A percentile compares a stretch with the other conserved stretches of the same genome.
Conservation (phyloP, 2,797 vertebrate species). For the Nannoperca australis region DNA sequence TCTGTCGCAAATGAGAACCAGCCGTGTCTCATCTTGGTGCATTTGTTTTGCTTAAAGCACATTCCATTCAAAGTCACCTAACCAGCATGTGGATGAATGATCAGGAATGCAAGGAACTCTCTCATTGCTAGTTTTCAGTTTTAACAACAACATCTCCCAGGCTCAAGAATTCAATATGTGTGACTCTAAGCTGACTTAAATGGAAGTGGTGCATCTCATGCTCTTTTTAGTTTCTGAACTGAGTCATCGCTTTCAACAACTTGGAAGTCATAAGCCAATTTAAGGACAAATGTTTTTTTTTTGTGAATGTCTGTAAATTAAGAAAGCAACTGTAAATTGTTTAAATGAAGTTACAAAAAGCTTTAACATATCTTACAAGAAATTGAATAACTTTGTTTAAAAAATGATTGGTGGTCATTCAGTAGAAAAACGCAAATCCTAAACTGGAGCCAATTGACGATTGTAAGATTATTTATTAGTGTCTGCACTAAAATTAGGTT, state of each 20-base stretch:
- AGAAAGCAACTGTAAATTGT: conserved; percentile 12
- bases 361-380: conserved; percentile 28
- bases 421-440: conserved; percentile 37
- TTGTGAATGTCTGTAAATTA: conserved; percentile 42
- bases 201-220: conserved; percentile 39
- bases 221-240: conserved; percentile 9
- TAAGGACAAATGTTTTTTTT: conserved; percentile 9
- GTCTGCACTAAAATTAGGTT: conserved; percentile 16
- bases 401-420: conserved; percentile 7
- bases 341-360: conserved; percentile 41
- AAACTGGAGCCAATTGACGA: conserved; percentile 58
- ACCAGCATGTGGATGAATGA: conserved; percentile 71
- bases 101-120: conserved; percentile 15
- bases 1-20: conserved; percentile 20
- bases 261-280: conserved; percentile 48
- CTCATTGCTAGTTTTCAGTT: conserved; percentile 1
- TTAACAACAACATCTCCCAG: conserved; percentile 3
- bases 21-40: conserved; percentile 13
- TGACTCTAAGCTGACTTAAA: conserved; percentile 20
- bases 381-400: conserved; percentile 26
- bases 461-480: conserved; percentile 61
- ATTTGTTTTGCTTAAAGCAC: conserved; percentile 45
- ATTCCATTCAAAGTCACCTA: conserved; percentile 59
- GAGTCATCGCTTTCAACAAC: conserved; percentile 28
- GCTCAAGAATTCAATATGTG: conserved; percentile 2